A percentile compares a stretch with the other conserved stretches of the same genome.
Evolutionary conservation across 2,113 vertebrate species (phyloP).

Genomic region (Galemys pyrenaicus): DNA sequence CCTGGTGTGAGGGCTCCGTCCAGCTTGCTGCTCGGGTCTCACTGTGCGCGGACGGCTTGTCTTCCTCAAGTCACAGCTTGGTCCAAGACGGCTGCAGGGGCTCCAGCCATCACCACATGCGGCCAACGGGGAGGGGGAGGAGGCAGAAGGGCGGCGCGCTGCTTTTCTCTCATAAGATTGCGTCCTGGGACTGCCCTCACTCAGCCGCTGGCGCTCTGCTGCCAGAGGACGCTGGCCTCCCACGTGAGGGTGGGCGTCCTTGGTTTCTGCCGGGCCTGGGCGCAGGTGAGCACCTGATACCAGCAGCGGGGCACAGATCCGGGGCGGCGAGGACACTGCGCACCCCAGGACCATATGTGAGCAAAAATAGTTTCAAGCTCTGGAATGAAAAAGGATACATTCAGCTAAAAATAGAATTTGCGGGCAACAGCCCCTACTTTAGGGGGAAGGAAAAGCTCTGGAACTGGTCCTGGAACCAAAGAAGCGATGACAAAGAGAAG

Average conservation of each 20-base stretch:
- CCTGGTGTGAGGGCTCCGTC: too few species aligned
- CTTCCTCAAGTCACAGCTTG: background rate
- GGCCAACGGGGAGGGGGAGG: background rate
- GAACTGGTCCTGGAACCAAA: too few species aligned
- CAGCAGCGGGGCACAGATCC: too few species aligned
- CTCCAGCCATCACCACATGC: background rate
- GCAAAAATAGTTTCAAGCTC: background rate
- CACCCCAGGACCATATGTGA: background rate
- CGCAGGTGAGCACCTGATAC: too few species aligned
- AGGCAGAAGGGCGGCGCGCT: too few species aligned
- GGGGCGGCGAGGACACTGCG: background rate
- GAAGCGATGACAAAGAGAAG: rapidly evolving
- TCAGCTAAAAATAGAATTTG: background rate
- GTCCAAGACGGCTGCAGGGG: background rate
- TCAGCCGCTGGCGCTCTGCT: too few species aligned
- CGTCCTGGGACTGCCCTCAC: too few species aligned
- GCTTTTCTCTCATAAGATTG: too few species aligned
- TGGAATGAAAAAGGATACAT: background rate
- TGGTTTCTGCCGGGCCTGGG: rapidly evolving
- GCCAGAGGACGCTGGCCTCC: too few species aligned
- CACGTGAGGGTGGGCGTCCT: too few species aligned
- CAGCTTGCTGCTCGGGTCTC: too few species aligned
- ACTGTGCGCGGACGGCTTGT: too few species aligned
- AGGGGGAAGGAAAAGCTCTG: background rate
- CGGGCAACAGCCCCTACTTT: background rate